Evolutionary conservation across 2,113 vertebrate species (phyloP).

Genomic region (Tricholaema leucomelas): DNA sequence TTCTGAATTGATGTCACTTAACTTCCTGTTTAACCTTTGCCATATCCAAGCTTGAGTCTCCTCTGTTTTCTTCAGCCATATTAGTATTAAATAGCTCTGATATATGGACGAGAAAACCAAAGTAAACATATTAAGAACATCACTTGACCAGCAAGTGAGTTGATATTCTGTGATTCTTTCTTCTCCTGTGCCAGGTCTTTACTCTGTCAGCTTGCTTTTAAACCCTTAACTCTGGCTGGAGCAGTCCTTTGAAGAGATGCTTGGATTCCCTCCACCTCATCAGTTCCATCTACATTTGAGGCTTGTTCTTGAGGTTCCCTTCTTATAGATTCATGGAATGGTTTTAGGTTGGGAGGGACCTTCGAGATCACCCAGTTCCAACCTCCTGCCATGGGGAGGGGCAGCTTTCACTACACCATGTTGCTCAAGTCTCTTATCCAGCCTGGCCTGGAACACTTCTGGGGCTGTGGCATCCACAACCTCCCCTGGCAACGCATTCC

Average conservation of each 20-base stretch:
- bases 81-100: not conserved
- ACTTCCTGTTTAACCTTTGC: not conserved
- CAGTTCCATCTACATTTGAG: too few relatives aligned
- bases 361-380: too few relatives aligned
- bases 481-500: too few relatives aligned
- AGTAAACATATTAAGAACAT: not conserved
- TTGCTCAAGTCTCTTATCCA: too few relatives aligned
- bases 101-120: not conserved
- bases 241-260: not conserved
- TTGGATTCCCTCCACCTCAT: not conserved
- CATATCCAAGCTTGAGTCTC: not conserved
- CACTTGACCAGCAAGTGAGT: not conserved
- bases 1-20: not conserved
- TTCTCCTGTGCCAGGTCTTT: not conserved
- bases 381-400: too few relatives aligned
- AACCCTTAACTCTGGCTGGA: not conserved
- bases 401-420: too few relatives aligned
- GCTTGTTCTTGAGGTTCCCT: too few relatives aligned
- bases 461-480: too few relatives aligned
- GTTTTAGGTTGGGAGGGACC: too few relatives aligned
- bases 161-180: not conserved
- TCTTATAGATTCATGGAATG: not conserved
- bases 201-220: not conserved
- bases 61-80: not conserved
- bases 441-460: too few relatives aligned